Evolutionary conservation across 2,113 vertebrate genomes (phyloP).

Genomic region (Macrotus californicus): DNA sequence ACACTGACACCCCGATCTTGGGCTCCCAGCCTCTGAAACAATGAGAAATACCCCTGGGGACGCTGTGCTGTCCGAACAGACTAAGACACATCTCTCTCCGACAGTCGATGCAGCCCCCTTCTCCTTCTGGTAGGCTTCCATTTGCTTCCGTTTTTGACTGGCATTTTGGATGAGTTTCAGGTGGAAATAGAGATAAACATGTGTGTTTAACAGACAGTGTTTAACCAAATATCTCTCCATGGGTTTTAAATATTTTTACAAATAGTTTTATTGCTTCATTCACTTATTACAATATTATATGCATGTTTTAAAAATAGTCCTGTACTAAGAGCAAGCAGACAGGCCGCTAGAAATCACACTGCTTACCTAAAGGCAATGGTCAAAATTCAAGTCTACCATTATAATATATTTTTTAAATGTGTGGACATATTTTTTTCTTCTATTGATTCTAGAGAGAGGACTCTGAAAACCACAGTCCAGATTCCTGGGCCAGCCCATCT

Average conservation of each 20-base stretch:
- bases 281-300: background rate
- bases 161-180: conserved; percentile 37
- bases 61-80: too few species aligned
- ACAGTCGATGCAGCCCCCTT: background rate
- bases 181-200: conserved; percentile 16
- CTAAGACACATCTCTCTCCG: accelerated
- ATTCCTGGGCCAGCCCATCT: background rate
- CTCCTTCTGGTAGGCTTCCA: background rate
- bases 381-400: background rate
- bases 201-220: background rate
- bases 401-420: too few species aligned
- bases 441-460: background rate
- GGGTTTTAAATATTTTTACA: conserved; percentile 17
- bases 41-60: background rate
- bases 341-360: background rate
- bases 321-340: background rate
- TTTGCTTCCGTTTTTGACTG: conserved; percentile 9
- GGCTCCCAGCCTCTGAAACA: background rate
- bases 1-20: background rate
- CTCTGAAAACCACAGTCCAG: background rate
- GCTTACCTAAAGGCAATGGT: background rate
- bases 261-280: background rate
- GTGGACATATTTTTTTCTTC: background rate
- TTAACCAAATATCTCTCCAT: conserved; percentile 1
- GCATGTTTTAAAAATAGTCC: background rate